These are phyloP conservation scores for Erpornis zantholeuca DNA, from an alignment of 2,113 vertebrate genomes.

Conservation along the genomic window DNA sequence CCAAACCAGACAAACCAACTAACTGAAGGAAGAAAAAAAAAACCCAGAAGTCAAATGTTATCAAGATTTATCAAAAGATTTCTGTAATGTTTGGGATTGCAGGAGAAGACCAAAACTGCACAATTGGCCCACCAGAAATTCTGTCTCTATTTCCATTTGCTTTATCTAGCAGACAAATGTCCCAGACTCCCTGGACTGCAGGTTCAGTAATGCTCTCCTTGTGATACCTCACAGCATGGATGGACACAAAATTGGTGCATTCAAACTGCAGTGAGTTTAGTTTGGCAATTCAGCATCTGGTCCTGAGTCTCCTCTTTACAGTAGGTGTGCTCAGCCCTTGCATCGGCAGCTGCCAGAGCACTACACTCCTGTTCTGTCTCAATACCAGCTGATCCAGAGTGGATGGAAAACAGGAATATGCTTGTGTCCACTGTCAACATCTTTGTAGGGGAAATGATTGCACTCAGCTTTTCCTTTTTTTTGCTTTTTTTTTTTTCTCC, in stretches of 20 bases:
- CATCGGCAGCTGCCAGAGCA: neutral
- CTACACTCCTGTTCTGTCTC: neutral
- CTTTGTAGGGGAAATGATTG: too few species aligned
- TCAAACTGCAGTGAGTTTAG: neutral
- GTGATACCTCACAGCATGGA: rapidly evolving
- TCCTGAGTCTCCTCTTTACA: neutral
- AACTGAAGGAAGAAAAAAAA: neutral
- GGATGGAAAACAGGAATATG: too few species aligned
- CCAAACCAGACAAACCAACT: neutral
- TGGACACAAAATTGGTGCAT: neutral
- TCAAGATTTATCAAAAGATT: neutral
- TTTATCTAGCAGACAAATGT: neutral
- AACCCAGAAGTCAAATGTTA: neutral
- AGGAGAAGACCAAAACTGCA: neutral
- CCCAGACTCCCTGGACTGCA: neutral
- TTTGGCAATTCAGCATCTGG: neutral
- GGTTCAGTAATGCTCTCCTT: neutral
- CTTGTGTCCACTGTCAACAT: neutral
- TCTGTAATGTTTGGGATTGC: neutral
- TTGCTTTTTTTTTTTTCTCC: too few species aligned
- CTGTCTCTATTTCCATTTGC: neutral
- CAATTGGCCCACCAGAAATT: neutral
- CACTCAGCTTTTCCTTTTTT: too few species aligned
- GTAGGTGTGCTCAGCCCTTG: neutral
- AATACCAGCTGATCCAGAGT: neutral